phyloP scores from a whole-genome alignment of 2,797 vertebrate genomes.

The Sarcoramphus papa region DNA sequence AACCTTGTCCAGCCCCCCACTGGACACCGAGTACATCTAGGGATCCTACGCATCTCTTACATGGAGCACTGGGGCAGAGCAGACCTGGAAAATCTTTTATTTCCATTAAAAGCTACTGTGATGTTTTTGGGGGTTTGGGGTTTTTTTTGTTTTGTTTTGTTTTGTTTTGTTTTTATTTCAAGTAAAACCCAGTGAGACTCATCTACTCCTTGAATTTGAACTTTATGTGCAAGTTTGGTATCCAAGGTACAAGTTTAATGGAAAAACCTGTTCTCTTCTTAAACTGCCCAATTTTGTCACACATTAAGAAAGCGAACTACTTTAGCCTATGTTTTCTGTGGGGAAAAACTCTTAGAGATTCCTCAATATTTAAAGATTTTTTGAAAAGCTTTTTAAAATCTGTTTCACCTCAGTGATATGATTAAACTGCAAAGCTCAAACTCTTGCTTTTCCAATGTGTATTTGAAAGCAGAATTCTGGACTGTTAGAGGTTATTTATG shows the following conservation, averaged over 20 bases:
- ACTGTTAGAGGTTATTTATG: neutral
- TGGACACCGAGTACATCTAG: neutral
- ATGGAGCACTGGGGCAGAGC: neutral
- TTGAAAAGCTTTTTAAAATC: rapidly evolving
- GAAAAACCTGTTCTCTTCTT: neutral
- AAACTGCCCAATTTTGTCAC: neutral
- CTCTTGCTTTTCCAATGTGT: neutral
- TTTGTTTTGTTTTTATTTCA: neutral
- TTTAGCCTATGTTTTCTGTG: neutral
- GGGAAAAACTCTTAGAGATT: neutral
- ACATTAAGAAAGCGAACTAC: neutral
- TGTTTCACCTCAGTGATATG: neutral
- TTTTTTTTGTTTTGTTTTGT: too few species aligned
- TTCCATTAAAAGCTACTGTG: neutral
- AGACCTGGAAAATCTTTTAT: neutral
- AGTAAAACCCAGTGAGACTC: neutral
- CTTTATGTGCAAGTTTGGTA: rapidly evolving
- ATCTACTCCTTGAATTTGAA: neutral
- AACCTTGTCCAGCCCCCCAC: rapidly evolving
- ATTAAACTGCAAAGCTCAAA: neutral
- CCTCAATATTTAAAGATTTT: neutral
- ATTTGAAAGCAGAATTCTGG: neutral
- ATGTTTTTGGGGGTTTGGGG: neutral
- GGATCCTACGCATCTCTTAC: neutral
- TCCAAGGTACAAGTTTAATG: neutral